Evolutionary conservation across 2,113 vertebrate species (phyloP), one percentile per base, ranked within the genome.

Genomic region (Ailurus styani): DNA sequence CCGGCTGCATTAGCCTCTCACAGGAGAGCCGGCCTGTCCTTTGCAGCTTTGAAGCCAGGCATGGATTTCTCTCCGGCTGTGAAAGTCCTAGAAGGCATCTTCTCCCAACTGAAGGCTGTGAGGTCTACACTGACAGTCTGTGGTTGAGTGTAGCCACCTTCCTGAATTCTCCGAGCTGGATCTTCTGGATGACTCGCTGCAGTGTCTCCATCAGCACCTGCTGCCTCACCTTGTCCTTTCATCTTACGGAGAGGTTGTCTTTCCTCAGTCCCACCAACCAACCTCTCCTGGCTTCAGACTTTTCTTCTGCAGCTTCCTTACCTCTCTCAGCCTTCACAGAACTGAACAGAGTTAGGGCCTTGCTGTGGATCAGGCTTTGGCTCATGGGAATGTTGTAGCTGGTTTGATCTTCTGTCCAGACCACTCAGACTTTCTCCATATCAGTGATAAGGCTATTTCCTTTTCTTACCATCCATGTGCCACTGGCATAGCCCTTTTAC

Each of bases 341-440:
- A 2, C 7, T 10, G 7, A 37, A 12, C 18, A 37, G 68, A 70
- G n/a, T 40, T 40, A 0, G 20, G 20, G 68, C 4, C 0, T 40
- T 21, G 20, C 1, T 9, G n/a, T 6, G n/a, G 68, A 40, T 70
- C 9, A 40, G 66, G 68, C 68, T 70, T 37, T 12, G 4, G n/a
- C n/a, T 40, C 40, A 70, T 5, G n/a, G 5, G 20, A 23, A 21
- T 40, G 20, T 68, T 40, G 68, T 70, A n/a, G 9, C 20, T 40
- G n/a, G n/a, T 40, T 40, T 40, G n/a, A 23, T 23, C 34, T 37
- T 70, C n/a, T 6, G 21, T 23, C 68, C n/a, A 70, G 68, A 70
- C 20, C 68, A 70, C 68, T 23, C n/a, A 70, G 34, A 37, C 20
- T 21, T 70, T 37, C 20, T 40, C 18, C n/a, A 23, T 70, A 21